A percentile compares a stretch with the other conserved stretches of the same genome.
These are phyloP conservation scores for Calephelis virginiensis DNA, from an alignment of 1,140 invertebrate species.

Conservation along the genomic window DNA sequence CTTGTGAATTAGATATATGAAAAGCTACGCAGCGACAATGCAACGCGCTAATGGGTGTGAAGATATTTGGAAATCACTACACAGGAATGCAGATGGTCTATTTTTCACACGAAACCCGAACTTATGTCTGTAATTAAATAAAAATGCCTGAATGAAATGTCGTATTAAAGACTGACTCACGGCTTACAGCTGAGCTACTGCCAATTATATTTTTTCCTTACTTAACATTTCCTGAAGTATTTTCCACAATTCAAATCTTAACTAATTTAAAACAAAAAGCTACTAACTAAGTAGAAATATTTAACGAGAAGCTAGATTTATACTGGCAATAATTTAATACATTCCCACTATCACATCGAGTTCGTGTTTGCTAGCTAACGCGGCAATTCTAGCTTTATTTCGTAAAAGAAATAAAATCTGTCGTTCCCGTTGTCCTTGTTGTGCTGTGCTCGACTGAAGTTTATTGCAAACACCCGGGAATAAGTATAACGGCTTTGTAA, in stretches of 20 bases:
- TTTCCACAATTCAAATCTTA: neutral
- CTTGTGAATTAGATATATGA: too few species aligned
- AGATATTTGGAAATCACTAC: too few species aligned
- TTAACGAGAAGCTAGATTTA: neutral
- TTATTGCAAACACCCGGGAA: conserved; percentile 8
- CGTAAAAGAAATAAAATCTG: conserved; percentile 5
- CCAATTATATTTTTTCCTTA: too few species aligned
- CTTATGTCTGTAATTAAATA: too few species aligned
- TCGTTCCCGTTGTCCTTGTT: neutral
- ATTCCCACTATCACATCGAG: neutral
- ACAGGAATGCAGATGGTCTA: too few species aligned
- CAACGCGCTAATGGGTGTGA: too few species aligned
- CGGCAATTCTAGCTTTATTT: neutral
- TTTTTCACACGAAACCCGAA: too few species aligned
- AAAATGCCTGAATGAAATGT: too few species aligned
- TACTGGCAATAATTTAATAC: neutral
- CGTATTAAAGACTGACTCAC: too few species aligned
- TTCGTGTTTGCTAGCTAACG: neutral
- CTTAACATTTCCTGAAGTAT: too few species aligned
- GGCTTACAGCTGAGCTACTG: too few species aligned
- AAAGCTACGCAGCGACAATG: too few species aligned
- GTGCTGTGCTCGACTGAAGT: neutral
- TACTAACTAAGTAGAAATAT: neutral
- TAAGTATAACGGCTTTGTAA: neutral
- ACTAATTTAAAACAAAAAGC: neutral